Percentiles rank a stretch among this genome's conserved stretches.
phyloP scores from a whole-genome alignment of 2,113 vertebrate species.

The Passer montanus region DNA sequence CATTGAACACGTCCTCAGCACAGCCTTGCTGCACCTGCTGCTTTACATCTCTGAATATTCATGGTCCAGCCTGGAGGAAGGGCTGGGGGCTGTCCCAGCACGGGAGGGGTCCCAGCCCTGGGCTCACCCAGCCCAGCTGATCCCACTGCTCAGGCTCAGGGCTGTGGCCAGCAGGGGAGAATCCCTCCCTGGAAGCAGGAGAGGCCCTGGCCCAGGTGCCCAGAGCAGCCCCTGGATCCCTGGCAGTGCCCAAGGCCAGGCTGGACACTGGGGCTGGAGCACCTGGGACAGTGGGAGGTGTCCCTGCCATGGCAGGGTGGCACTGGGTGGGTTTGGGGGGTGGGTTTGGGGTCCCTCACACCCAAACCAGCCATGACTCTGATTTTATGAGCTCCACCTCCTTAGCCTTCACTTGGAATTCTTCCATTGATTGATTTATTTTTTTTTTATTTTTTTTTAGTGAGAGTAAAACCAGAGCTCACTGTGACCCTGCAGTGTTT shows the following conservation, averaged over 20 bases:
- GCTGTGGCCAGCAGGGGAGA: not conserved
- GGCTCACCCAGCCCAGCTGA: not conserved
- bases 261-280: not conserved
- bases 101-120: not conserved
- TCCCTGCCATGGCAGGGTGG: not conserved
- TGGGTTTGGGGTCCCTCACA: not conserved
- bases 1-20: conserved; percentile 56
- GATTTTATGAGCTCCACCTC: not conserved
- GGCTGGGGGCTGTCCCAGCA: not conserved
- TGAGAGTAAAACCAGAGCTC: not conserved
- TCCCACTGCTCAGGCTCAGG: not conserved
- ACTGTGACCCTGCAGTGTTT: not conserved
- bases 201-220: not conserved
- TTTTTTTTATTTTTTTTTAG: not conserved
- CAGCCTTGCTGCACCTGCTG: conserved; percentile 73
- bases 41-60: conserved; percentile 75
- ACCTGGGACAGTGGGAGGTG: not conserved
- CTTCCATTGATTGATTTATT: not conserved
- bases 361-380: not conserved
- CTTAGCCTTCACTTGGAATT: not conserved
- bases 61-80: conserved; percentile 25
- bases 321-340: not conserved
- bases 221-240: not conserved
- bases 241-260: not conserved
- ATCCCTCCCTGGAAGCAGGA: rapidly evolving